Evolutionary conservation across 2,888 invertebrate genomes (phyloP), one percentile per base, ranked within the genome.

Genomic region (Aromia moschata): DNA sequence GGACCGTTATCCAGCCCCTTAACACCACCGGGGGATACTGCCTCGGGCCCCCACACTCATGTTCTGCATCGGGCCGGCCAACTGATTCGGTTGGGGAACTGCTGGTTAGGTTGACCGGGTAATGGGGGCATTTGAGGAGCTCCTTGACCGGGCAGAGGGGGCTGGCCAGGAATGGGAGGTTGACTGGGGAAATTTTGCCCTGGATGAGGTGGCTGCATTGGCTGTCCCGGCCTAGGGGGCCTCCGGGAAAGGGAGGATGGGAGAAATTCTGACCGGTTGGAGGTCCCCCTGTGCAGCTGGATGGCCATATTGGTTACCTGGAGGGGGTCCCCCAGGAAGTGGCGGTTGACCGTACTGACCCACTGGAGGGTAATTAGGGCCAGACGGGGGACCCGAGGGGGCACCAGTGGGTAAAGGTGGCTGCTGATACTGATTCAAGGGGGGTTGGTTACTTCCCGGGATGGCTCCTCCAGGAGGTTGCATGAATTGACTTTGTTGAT

Each of bases 31-130:
- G 72, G 63, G 77, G 71, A 62, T 72, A 74, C 46, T 72, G 74
- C 44, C 73, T 69, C n/a, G 71, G 72, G 7, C 79, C 79, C 74
- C 69, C 18, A 82, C 53, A 64, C 75, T 79, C 79, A 83, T 80
- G 47, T 75, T 75, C 64, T 81, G 78, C 80, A 83, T 79, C 65
- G 82, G 82, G 68, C 77, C 77, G 4, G 74, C 41, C 30, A 79
- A 73, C 56, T 79, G 80, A 67, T 66, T 65, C 33, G 70, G 62
- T 66, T 64, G 41, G 60, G 51, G 37, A 56, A 65, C 38, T 47
- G 54, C 72, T 77, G 56, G 59, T 65, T 37, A 55, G 52, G 30
- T 41, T 59, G 59, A 51, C 56, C 60, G 46, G 65, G 60, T 51
- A 51, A 36, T 31, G 63, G 25, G 16, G 62, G 64, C 60, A 58